Base-by-base conservation (phyloP, 2,113 vertebrate genomes). In the Festucalex cinctus region DNA sequence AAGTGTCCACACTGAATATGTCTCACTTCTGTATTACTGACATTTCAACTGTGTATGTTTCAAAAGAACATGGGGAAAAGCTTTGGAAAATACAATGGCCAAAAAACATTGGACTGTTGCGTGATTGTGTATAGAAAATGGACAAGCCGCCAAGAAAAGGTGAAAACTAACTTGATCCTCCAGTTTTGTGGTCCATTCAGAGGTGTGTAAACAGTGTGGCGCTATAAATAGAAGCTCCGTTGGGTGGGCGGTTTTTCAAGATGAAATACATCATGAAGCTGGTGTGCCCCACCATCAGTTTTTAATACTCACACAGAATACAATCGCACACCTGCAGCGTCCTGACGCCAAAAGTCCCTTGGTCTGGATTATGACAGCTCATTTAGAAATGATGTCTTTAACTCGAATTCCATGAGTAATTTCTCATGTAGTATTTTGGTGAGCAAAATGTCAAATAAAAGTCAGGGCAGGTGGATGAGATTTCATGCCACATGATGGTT, bases 1-100 rank as follows among this genome's bases (percentile, higher is more conserved):
- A 91, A 91, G 83, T 77, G 78, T 32, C 68, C 53, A 70, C 48
- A 66, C 20, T 64, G 12, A 67, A 17, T 0, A 1, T 69, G 76
- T 79, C 68, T 87, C 86, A 6, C 77, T 92, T 91, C 91, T 72
- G 58, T 78, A 76, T 92, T 90, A 72, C 80, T 68, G 17, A 76
- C n/a, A 62, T 63, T 77, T 20, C 49, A 0, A 7, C 37, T 71
- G 12, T 19, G 24, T 22, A n/a, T 16, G 4, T 60, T 4, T 2
- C 19, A 39, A 14, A 37, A 37, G 35, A 37, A 8, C 3, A n/a
- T 16, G 10, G 16, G 20, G 32, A 13, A 6, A 10, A 60, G 1
- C 10, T 41, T 60, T 8, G 22, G 36, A 12, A 24, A 41, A 61
- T 35, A 36, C 36, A 9, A 8, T 16, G 6, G 14, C 7, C 14